A percentile compares a stretch with the other conserved stretches of the same genome.
Evolutionary conservation across 2,113 vertebrate species (phyloP).

Genomic region (Symphodus melops): DNA sequence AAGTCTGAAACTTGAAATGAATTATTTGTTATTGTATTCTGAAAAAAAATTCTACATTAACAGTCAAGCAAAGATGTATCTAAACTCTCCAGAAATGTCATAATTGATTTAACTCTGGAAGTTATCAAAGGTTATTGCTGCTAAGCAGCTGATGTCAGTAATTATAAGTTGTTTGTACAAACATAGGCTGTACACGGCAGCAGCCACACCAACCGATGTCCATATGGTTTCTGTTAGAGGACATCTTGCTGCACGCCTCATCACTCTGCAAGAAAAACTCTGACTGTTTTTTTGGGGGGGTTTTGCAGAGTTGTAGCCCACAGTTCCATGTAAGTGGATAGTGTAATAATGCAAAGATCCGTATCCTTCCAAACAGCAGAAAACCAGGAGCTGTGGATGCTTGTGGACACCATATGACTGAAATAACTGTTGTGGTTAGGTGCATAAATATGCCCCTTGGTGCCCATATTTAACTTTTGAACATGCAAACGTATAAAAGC

Average conservation of each 20-base stretch:
- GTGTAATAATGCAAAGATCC: constrained; percentile 61
- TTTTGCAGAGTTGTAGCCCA: constrained; percentile 44
- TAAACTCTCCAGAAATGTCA: background rate
- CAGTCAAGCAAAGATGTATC: background rate
- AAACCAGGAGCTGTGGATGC: constrained; percentile 56
- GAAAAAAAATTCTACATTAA: background rate
- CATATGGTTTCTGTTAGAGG: constrained; percentile 73
- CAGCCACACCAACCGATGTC: constrained; percentile 43
- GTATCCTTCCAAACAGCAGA: constrained; percentile 39
- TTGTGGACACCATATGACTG: constrained; percentile 65
- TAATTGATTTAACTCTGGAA: background rate
- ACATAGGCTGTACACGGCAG: constrained; percentile 36
- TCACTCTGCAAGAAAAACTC: constrained; percentile 61
- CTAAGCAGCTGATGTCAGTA: constrained; percentile 36
- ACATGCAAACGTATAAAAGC: constrained; percentile 56
- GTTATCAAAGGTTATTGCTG: background rate
- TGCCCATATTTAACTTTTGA: constrained; percentile 64
- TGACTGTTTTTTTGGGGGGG: constrained; percentile 24
- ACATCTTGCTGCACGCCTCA: constrained; percentile 59
- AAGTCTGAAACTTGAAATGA: no score
- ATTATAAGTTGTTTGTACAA: constrained; percentile 53
- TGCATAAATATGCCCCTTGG: constrained; percentile 59
- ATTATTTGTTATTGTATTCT: no score
- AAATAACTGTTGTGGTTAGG: constrained; percentile 69
- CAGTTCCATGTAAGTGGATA: constrained; percentile 62